phyloP scores from a whole-genome alignment of 2,797 vertebrate species.

The Melanotaenia boesemani region DNA sequence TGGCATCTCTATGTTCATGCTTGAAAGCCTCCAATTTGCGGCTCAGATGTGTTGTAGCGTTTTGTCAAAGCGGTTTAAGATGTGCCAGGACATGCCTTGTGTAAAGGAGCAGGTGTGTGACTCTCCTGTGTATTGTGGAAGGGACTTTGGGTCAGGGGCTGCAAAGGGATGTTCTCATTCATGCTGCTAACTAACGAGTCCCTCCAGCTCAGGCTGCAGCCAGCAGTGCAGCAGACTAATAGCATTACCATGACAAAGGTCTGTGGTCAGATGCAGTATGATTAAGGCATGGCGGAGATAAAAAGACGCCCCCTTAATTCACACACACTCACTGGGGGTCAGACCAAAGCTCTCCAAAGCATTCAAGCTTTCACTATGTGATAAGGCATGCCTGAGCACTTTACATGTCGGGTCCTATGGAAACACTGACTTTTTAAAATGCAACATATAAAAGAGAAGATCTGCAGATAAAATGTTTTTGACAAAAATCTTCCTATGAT shows the following conservation, averaged over 20 bases:
- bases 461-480: not conserved
- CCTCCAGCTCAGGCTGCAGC: conserved; percentile 71
- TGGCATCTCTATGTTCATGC: not conserved
- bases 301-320: conserved; percentile 52
- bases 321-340: conserved; percentile 44
- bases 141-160: conserved; percentile 43
- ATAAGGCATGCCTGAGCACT: conserved; percentile 47
- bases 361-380: conserved; percentile 24
- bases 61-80: conserved; percentile 33
- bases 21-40: conserved; percentile 18
- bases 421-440: conserved; percentile 26
- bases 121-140: conserved; percentile 63
- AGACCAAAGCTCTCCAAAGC: conserved; percentile 40
- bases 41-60: conserved; percentile 11
- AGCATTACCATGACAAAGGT: conserved; percentile 80
- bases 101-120: conserved; percentile 71
- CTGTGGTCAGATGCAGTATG: conserved; percentile 62
- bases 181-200: conserved; percentile 76
- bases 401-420: conserved; percentile 13
- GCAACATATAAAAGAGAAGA: not conserved
- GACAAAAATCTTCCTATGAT: not conserved
- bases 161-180: conserved; percentile 62
- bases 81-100: conserved; percentile 44
- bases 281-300: conserved; percentile 65
- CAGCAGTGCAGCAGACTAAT: conserved; percentile 73